Evolutionary conservation across 2,113 vertebrate species (phyloP).

Genomic region (Urocynchramus pylzowi): DNA sequence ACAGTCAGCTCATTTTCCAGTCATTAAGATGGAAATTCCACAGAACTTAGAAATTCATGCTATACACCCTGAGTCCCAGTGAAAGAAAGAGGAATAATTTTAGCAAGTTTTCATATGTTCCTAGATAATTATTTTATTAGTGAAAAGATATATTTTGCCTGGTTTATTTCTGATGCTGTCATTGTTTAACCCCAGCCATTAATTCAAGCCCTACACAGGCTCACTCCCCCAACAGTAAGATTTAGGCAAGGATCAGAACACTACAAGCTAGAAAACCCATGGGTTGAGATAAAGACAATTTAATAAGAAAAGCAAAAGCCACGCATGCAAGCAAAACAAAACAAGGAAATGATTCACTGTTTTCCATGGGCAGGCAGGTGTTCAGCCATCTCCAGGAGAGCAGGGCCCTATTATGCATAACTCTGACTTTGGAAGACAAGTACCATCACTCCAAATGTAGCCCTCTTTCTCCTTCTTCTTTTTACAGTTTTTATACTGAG

Average conservation of each 20-base stretch:
- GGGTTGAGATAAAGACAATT: not conserved
- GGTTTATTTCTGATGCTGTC: not conserved
- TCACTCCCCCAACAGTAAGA: not conserved
- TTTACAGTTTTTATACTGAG: not conserved
- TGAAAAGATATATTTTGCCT: not conserved
- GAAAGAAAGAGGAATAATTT: not conserved
- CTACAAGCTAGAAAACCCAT: not conserved
- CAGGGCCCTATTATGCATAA: not conserved
- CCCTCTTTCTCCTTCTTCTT: not conserved
- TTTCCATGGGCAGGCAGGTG: not conserved
- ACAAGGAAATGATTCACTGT: not conserved
- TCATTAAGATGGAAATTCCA: not conserved
- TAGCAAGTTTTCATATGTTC: not conserved
- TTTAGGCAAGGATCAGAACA: not conserved
- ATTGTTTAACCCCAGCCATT: not conserved
- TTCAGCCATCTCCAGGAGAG: not conserved
- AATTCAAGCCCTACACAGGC: not conserved
- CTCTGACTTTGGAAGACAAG: not conserved
- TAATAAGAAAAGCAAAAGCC: not conserved
- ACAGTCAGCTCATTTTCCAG: not conserved
- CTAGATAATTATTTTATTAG: not conserved
- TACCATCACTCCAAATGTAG: not conserved
- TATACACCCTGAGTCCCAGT: not conserved
- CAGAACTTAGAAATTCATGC: fast-evolving
- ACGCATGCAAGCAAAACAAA: not conserved